Percentiles rank a stretch among this genome's conserved stretches.
These are phyloP conservation scores for Staurois parvus DNA, from an alignment of 2,797 vertebrate genomes.

Conservation along the genomic window DNA sequence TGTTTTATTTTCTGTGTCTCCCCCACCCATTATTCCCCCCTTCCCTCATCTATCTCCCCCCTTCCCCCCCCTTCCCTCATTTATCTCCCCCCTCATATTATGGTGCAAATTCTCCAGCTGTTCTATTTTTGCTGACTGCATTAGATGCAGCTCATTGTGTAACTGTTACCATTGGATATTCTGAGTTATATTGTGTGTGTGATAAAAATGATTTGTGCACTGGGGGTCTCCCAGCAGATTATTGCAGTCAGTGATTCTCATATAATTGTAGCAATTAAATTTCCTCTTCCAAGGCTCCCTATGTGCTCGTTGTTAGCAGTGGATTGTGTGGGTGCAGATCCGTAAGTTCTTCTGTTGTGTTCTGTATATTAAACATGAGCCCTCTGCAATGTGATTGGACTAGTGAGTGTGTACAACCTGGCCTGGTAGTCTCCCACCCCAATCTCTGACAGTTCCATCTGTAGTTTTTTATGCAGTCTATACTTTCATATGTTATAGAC, in stretches of 20 bases:
- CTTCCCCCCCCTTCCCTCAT: no score
- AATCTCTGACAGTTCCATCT: no score
- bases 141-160: neutral
- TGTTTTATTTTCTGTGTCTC: neutral
- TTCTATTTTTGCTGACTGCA: neutral
- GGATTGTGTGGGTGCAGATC: no score
- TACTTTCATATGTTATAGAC: no score
- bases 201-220: neutral
- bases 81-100: no score
- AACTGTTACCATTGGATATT: neutral
- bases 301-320: neutral
- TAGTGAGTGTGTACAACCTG: neutral
- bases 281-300: neutral
- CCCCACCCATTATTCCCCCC: neutral
- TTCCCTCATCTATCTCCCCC: no score
- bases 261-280: conserved; percentile 3
- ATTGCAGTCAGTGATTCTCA: conserved; percentile 8
- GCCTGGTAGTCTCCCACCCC: neutral
- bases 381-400: neutral
- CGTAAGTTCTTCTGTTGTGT: no score
- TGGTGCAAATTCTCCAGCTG: no score
- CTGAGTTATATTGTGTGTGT: neutral
- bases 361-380: no score
- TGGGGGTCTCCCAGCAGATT: neutral
- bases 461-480: no score